A percentile compares a stretch with the other conserved stretches of the same genome.
phyloP scores from a whole-genome alignment of 2,797 vertebrate species.

The Sebastes matsubarae region DNA sequence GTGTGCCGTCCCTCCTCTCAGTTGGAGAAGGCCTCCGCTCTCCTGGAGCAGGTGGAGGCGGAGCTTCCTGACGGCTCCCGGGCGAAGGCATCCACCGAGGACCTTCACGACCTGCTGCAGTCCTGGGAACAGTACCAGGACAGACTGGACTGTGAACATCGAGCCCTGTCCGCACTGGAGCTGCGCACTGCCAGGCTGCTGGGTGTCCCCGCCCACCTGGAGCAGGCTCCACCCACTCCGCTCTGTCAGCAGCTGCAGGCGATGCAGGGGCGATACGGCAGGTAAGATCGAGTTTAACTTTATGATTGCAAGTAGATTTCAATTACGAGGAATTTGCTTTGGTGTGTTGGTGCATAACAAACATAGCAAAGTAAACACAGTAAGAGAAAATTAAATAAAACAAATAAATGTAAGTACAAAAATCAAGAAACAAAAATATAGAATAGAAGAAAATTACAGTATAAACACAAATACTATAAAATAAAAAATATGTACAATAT shows the following conservation, averaged over 20 bases:
- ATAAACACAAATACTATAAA: neutral
- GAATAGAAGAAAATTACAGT: accelerated
- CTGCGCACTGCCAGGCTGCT: slow-evolving; percentile 82
- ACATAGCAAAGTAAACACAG: too few species aligned
- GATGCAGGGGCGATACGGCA: slow-evolving; percentile 85
- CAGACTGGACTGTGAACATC: slow-evolving; percentile 85
- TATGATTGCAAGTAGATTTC: too few species aligned
- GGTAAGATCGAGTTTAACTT: slow-evolving; percentile 76
- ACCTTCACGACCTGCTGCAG: slow-evolving; percentile 84
- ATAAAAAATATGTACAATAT: too few species aligned
- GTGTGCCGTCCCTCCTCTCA: slow-evolving; percentile 47
- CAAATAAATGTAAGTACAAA: neutral
- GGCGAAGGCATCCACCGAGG: slow-evolving; percentile 76
- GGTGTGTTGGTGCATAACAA: too few species aligned
- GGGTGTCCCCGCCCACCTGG: slow-evolving; percentile 73
- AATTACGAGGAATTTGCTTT: accelerated
- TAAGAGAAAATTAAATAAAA: too few species aligned
- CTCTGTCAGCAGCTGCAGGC: slow-evolving; percentile 84
- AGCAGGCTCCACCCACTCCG: slow-evolving; percentile 71
- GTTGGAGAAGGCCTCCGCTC: slow-evolving; percentile 87
- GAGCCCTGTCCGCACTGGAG: slow-evolving; percentile 86
- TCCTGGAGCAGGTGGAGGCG: slow-evolving; percentile 88
- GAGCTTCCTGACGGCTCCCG: slow-evolving; percentile 83
- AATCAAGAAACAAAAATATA: neutral
- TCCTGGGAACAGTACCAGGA: slow-evolving; percentile 84